Evolutionary conservation across 2,113 vertebrate species (phyloP).

Genomic region (Guaruba guarouba): DNA sequence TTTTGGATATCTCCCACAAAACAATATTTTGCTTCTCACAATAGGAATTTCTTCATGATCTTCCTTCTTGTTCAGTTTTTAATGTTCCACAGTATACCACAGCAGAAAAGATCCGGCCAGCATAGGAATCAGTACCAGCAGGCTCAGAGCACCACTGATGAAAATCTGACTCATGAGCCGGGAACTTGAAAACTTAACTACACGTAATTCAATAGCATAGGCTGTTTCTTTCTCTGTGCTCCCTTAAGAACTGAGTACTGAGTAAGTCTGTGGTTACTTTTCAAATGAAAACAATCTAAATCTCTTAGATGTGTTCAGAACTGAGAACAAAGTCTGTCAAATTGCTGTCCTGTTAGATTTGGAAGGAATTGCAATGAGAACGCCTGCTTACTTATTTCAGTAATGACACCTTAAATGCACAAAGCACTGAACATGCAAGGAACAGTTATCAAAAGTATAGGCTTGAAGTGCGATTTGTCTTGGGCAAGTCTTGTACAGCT

Average conservation of each 20-base stretch:
- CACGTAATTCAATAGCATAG: fast-evolving
- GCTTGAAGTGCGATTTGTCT: background rate
- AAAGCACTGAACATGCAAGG: background rate
- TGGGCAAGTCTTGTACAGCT: background rate
- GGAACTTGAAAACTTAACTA: background rate
- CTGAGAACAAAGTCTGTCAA: background rate
- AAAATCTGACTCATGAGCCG: background rate
- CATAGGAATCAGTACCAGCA: background rate
- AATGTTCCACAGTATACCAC: background rate
- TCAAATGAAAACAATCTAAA: background rate
- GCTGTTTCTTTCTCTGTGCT: background rate
- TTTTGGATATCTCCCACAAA: background rate
- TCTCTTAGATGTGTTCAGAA: background rate
- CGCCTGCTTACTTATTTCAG: background rate
- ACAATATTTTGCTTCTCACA: background rate
- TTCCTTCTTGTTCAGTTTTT: background rate
- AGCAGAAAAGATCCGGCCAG: background rate
- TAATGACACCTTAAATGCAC: background rate
- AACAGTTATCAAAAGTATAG: background rate
- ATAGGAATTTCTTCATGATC: background rate
- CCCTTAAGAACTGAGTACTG: background rate
- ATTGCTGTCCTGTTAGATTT: background rate
- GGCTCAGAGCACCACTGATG: background rate
- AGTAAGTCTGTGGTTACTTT: background rate
- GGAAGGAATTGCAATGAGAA: background rate